Conservation (phyloP, 2,113 vertebrate genomes). For the Piaya cayana region DNA sequence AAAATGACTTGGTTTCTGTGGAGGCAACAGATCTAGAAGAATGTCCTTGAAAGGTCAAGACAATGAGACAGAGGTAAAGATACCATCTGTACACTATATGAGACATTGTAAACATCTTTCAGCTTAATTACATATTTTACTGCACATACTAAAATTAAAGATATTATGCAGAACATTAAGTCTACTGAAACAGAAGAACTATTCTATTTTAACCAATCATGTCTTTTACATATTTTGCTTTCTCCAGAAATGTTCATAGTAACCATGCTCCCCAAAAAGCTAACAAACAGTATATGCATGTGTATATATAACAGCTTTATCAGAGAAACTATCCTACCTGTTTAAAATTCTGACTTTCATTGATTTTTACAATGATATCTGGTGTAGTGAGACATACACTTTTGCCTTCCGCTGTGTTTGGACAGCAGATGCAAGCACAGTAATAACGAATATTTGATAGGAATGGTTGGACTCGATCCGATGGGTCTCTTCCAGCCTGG, state of each 20-base stretch:
- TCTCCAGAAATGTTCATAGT: neutral
- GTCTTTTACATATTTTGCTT: neutral
- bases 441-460: neutral
- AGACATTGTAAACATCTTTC: neutral
- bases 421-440: neutral
- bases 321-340: neutral
- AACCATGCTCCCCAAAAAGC: neutral
- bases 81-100: constrained; percentile 40
- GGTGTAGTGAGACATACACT: neutral
- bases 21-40: constrained; percentile 21
- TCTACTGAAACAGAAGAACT: neutral
- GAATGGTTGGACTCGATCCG: no score
- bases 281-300: neutral
- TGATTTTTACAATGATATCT: neutral
- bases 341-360: neutral
- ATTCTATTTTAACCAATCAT: neutral
- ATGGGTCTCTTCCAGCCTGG: no score
- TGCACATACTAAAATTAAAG: neutral
- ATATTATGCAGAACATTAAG: neutral
- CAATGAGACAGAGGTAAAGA: constrained; percentile 20
- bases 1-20: constrained; percentile 25
- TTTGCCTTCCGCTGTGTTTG: neutral
- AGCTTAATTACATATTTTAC: neutral
- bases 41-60: constrained; percentile 40
- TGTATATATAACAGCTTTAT: no score